Evolutionary conservation across 2,888 invertebrate genomes (phyloP).

Genomic region (Apoderus coryli): DNA sequence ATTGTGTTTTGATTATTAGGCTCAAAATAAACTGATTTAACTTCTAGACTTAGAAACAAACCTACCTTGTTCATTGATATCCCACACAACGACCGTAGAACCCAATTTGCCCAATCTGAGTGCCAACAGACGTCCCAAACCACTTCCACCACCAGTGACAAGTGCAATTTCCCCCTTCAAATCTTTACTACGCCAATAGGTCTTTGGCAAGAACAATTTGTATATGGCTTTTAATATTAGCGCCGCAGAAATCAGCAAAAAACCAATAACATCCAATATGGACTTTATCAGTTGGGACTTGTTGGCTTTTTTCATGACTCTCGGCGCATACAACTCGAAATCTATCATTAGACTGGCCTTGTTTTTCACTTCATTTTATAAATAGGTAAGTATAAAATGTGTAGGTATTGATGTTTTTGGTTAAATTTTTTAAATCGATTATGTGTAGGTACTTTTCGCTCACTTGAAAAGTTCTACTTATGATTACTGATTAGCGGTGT

Average conservation of each 20-base stretch:
- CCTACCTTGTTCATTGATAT: constrained; percentile 71
- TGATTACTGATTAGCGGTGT: no score
- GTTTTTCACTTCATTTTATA: no score
- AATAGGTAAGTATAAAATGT: no score
- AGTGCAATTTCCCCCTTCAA: constrained; percentile 64
- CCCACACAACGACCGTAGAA: constrained; percentile 76
- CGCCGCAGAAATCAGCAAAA: constrained; percentile 29
- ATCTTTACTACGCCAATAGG: constrained; percentile 51
- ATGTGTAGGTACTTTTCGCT: no score
- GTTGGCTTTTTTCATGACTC: no score
- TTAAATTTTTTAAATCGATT: no score
- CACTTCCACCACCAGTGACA: constrained; percentile 82
- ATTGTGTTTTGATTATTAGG: no score
- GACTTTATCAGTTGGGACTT: constrained; percentile 39
- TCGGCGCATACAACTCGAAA: no score
- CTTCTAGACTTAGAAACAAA: no score
- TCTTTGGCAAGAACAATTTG: constrained; percentile 37
- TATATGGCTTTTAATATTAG: constrained; percentile 17
- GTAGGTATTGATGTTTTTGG: no score
- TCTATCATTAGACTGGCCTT: no score
- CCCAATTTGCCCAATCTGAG: constrained; percentile 61
- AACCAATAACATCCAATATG: constrained; percentile 37
- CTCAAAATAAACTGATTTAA: neutral
- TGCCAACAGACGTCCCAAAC: constrained; percentile 66
- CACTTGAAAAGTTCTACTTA: no score